Base-by-base conservation (phyloP, 2,888 invertebrate species). In the Galeopsomyia nigrocyanea region DNA sequence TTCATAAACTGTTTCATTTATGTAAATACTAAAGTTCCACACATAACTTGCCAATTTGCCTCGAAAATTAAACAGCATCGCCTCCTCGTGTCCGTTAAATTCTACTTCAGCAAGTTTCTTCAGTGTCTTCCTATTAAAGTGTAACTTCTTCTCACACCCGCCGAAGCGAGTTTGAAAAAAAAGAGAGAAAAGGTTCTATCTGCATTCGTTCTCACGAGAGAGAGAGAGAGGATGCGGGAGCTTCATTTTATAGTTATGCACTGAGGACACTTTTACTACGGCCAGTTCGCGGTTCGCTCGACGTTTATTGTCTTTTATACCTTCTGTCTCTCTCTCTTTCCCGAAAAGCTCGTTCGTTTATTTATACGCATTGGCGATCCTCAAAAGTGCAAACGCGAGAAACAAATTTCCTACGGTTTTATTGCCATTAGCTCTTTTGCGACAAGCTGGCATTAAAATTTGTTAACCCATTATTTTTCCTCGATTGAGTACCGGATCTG, bases 161-260 rank as follows among this genome's bases (percentile, higher is more conserved):
- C 2, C 19, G 19, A 31, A 60, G 51, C 17, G 39, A 47, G 47
- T 39, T 39, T 14, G 3, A 60, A 26, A 53, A 67, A 53, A 39
- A 65, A 64, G n/a, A 1, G n/a, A n/a, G 19, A 49, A 21, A 21
- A 17, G 22, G 55, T 73, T 73, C 61, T 72, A 68, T 68, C 68
- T 64, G 64, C 64, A 73, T 68, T 73, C 61, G 60, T 61, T 57
- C 53, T 62, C 62, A 19, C 63, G 49, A 31, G 60, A 62, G 67
- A 6, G 7, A 39, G 46, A 3, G n/a, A 17, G n/a, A 22, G 60
- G 58, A 53, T 70, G 60, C 62, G 66, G 79, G 77, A 81, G 79
- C 79, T 81, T 82, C 81, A 80, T 83, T 83, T 83, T 82, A 83
- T 80, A 82, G 82, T 81, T 82, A 83, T 82, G 82, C 82, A 80